Evolutionary conservation across 1,140 invertebrate genomes (phyloP), one percentile per base, ranked within the genome.

Genomic region (Reticulitermes speratus): DNA sequence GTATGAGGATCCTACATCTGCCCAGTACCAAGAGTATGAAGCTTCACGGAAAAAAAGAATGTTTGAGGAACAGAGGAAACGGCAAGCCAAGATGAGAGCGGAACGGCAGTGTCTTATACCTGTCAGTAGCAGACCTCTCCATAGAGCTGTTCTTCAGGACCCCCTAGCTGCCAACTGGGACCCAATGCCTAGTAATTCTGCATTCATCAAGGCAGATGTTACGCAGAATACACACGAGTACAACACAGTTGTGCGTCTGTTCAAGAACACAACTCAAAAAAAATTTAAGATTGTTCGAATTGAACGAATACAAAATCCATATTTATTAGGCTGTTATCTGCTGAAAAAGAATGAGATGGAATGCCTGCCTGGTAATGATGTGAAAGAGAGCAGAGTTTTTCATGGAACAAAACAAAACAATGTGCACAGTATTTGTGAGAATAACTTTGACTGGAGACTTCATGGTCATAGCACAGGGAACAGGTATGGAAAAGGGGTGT

Each of bases 401-500:
- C 89, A 90, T 86, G 90, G 89, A 44, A 90, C 89, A 3, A 88
- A 87, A 84, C 23, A 55, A n/a, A n/a, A 82, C 19, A 88, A 88
- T 86, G 86, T 88, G 23, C 1, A 86, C 14, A 87, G 81, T 55
- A 90, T 90, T 83, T 88, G 87, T 75, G 52, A 44, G 23, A 85
- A 89, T 81, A 90, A 90, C 88, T 90, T 90, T 82, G 84, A 90
- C 87, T 90, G 90, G 90, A 87, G 89, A 45, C 75, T 86, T 3
- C 86, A 87, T 85, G 89, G 89, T 25, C 19, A 81, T 45, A 86
- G 85, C 38, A 88, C 59, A 48, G 89, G 89, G 1, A 87, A 88
- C 82, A 88, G 87, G 86, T 89, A 88, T 86, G 90, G 90, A 0
- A 86, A 89, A 69, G 90, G 90, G n/a, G 88, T 90, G 0, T 89